Evolutionary conservation across 2,888 invertebrate genomes (phyloP).

Genomic region (Cancer borealis): DNA sequence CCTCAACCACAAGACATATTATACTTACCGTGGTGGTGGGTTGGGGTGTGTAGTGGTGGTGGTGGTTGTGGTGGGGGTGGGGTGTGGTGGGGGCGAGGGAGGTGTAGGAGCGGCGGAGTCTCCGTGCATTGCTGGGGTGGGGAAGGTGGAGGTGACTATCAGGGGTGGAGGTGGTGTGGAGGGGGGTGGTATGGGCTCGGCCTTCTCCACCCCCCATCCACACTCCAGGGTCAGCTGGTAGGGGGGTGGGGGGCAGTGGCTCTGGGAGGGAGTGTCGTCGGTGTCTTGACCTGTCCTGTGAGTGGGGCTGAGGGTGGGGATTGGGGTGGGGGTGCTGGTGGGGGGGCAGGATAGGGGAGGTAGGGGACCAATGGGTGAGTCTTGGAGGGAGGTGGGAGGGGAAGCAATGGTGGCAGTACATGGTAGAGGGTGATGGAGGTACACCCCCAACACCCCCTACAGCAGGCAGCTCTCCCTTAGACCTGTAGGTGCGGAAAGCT

Average conservation of each 20-base stretch:
- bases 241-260: constrained; percentile 11
- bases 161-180: neutral
- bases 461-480: neutral
- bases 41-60: constrained; percentile 10
- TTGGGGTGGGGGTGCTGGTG: neutral
- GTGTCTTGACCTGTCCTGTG: neutral
- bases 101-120: constrained; percentile 42
- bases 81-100: neutral
- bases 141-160: neutral
- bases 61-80: neutral
- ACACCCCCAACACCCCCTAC: neutral
- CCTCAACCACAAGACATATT: neutral
- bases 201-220: neutral
- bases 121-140: constrained; percentile 2
- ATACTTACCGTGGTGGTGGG: neutral
- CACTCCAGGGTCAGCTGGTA: neutral
- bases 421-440: neutral
- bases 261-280: constrained; percentile 64
- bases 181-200: neutral
- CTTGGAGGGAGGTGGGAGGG: neutral
- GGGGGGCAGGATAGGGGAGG: neutral
- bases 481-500: constrained; percentile 26
- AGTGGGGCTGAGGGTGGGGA: neutral
- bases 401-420: neutral
- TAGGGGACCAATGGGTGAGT: neutral